Conservation (phyloP, 1,140 invertebrate species). For the Eupristina koningsbergeri region DNA sequence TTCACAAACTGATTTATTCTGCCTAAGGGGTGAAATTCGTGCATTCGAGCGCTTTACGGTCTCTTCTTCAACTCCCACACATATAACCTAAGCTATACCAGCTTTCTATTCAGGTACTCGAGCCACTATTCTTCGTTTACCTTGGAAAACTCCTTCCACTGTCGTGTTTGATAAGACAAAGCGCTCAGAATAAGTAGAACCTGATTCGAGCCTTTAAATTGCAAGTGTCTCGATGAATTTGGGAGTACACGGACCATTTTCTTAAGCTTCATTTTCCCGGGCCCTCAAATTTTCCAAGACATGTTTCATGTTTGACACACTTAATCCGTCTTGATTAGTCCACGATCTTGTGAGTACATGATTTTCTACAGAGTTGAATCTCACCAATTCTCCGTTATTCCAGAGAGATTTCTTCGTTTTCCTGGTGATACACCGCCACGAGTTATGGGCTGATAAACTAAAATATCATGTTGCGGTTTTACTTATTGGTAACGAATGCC, state of each 20-base stretch:
- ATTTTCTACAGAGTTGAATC: slow-evolving; percentile 28
- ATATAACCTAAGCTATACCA: neutral
- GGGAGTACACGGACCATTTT: too few relatives aligned
- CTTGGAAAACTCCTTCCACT: neutral
- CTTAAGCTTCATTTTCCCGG: too few relatives aligned
- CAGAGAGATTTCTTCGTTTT: neutral
- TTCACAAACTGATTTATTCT: slow-evolving; percentile 27
- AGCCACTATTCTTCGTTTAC: neutral
- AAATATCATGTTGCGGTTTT: neutral
- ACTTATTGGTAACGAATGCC: neutral
- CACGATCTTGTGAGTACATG: neutral
- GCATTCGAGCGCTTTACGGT: neutral
- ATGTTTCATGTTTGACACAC: neutral
- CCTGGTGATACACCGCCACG: neutral
- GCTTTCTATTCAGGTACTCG: neutral
- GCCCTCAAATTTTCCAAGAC: neutral
- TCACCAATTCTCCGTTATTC: too few relatives aligned
- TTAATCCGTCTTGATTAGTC: too few relatives aligned
- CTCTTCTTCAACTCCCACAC: neutral
- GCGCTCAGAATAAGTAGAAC: too few relatives aligned
- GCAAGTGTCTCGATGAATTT: too few relatives aligned
- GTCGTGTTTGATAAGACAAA: neutral
- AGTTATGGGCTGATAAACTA: neutral
- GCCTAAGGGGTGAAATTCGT: slow-evolving; percentile 1
- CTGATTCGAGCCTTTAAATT: too few relatives aligned